phyloP scores from a whole-genome alignment of 2,888 invertebrate species.

The Diplazon laetatorius region DNA sequence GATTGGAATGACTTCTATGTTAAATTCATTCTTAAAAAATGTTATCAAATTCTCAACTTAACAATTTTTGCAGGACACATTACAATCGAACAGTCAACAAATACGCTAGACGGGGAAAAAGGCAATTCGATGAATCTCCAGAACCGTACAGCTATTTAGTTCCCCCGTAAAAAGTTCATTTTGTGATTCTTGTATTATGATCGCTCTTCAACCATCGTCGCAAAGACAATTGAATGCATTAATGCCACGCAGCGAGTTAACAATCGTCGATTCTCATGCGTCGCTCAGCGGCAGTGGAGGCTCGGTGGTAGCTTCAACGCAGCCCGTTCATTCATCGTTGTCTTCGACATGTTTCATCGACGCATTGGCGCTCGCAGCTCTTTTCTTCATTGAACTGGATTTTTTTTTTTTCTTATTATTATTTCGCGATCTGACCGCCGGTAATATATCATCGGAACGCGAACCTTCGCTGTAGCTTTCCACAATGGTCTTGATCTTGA shows the following conservation, averaged over 20 bases:
- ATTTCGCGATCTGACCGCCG: slow-evolving; percentile 61
- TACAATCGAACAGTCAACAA: too few relatives aligned
- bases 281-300: slow-evolving; percentile 56
- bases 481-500: slow-evolving; percentile 63
- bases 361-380: slow-evolving; percentile 70
- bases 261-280: neutral
- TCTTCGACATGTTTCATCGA: slow-evolving; percentile 48
- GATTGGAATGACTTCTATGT: too few relatives aligned
- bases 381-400: slow-evolving; percentile 68
- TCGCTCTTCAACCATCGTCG: too few relatives aligned
- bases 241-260: neutral
- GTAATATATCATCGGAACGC: slow-evolving; percentile 72
- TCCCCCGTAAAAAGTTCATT: too few relatives aligned
- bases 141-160: too few relatives aligned
- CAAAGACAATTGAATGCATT: slow-evolving; percentile 3
- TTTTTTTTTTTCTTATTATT: slow-evolving; percentile 68
- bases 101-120: too few relatives aligned
- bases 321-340: slow-evolving; percentile 42
- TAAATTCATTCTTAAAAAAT: too few relatives aligned
- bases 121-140: too few relatives aligned
- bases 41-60: too few relatives aligned
- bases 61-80: too few relatives aligned
- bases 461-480: slow-evolving; percentile 73
- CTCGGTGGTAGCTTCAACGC: slow-evolving; percentile 24
- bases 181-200: too few relatives aligned